Conservation (phyloP, 2,888 invertebrate species). For the Cyclophora punctaria region DNA sequence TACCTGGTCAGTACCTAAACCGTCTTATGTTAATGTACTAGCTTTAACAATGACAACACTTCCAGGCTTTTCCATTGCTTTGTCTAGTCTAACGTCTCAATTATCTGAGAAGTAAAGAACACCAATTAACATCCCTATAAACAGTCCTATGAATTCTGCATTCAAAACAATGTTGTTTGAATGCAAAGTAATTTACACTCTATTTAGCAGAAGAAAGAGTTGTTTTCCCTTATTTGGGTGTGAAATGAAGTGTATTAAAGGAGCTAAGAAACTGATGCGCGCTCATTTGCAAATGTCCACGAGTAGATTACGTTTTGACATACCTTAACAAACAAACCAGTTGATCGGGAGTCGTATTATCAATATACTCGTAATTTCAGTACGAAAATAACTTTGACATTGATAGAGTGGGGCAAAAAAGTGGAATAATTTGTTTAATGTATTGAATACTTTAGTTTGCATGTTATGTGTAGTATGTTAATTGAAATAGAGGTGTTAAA, state of each 20-base stretch:
- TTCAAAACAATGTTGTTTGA: conserved; percentile 11
- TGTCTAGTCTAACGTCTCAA: conserved; percentile 59
- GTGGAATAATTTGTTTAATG: too few relatives aligned
- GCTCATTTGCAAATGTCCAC: conserved; percentile 57
- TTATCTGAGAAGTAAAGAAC: conserved; percentile 53
- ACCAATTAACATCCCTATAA: conserved; percentile 63
- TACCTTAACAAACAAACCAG: conserved; percentile 49
- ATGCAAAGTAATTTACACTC: conserved; percentile 4
- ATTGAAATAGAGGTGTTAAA: too few relatives aligned
- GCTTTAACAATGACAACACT: conserved; percentile 20
- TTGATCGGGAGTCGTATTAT: conserved; percentile 31
- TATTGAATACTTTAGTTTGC: too few relatives aligned
- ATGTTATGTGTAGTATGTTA: too few relatives aligned
- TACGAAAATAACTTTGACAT: conserved; percentile 24
- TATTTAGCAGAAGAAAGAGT: conserved; percentile 2
- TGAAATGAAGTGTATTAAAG: conserved; percentile 12
- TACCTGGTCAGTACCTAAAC: too few relatives aligned
- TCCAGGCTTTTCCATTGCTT: conserved; percentile 45
- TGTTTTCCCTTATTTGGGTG: conserved; percentile 1
- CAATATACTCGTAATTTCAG: conserved; percentile 42
- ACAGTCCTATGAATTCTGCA: conserved; percentile 36
- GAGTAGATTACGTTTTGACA: conserved; percentile 56
- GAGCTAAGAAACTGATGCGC: conserved; percentile 38
- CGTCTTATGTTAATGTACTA: too few relatives aligned
- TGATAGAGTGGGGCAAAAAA: conserved; percentile 13